phyloP scores from a whole-genome alignment of 2,888 invertebrate genomes.

The Chrysina gloriosa region DNA sequence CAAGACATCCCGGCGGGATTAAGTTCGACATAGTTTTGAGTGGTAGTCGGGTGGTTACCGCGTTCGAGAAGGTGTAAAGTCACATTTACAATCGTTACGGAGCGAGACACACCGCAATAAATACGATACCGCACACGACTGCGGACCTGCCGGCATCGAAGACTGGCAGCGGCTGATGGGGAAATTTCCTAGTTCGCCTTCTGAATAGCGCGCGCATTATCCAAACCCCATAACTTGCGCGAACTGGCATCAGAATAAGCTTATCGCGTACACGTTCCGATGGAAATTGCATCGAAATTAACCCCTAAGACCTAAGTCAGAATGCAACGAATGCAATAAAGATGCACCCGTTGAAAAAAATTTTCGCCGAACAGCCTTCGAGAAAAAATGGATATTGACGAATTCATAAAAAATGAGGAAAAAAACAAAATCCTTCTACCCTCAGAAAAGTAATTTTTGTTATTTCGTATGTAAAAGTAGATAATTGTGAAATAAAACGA shows the following conservation, averaged over 20 bases:
- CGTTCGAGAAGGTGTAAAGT: too few species aligned
- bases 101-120: neutral
- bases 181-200: slow-evolving; percentile 19
- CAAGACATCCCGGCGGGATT: too few species aligned
- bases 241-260: neutral
- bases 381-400: too few species aligned
- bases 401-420: too few species aligned
- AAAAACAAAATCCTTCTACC: too few species aligned
- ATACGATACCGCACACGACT: slow-evolving; percentile 2
- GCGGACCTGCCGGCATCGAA: neutral
- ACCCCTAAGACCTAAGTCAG: neutral
- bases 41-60: too few species aligned
- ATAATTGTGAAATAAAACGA: too few species aligned
- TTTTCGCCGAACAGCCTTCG: too few species aligned
- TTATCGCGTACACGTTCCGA: neutral
- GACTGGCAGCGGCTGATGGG: slow-evolving; percentile 15
- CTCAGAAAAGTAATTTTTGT: too few species aligned
- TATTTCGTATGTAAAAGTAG: too few species aligned
- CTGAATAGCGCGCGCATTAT: slow-evolving; percentile 32
- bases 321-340: neutral
- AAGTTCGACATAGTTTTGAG: too few species aligned
- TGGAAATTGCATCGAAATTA: neutral
- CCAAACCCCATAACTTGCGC: slow-evolving; percentile 13
- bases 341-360: too few species aligned
- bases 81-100: neutral